A percentile compares a stretch with the other conserved stretches of the same genome.
These are phyloP conservation scores for Oreocharis arfaki DNA, from an alignment of 2,113 vertebrate genomes.

Conservation along the genomic window DNA sequence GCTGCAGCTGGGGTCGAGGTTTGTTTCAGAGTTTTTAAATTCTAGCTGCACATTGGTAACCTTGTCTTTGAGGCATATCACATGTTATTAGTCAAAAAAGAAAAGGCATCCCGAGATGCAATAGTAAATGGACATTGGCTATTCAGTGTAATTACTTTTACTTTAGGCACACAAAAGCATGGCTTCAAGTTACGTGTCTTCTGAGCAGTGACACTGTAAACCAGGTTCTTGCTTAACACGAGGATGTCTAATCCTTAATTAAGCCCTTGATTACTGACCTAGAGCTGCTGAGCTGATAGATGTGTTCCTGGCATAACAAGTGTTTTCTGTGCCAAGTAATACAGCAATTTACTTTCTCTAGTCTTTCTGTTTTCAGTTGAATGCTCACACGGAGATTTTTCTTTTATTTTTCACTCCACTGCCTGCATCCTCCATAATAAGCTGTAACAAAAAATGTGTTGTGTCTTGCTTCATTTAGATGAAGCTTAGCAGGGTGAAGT, in stretches of 20 bases:
- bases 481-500: background rate
- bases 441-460: background rate
- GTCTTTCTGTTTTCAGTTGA: background rate
- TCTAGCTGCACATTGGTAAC: background rate
- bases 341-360: background rate
- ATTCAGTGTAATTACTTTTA: background rate
- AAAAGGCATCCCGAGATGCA: background rate
- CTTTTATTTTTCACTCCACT: background rate
- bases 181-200: background rate
- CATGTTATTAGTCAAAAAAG: background rate
- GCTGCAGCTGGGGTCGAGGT: conserved; percentile 82
- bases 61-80: background rate
- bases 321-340: background rate
- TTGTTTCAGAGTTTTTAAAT: background rate
- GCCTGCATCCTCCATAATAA: background rate
- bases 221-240: background rate
- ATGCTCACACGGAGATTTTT: background rate
- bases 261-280: background rate
- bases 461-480: background rate
- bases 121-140: background rate
- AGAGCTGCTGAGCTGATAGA: background rate
- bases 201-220: background rate
- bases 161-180: background rate
- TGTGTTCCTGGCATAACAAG: background rate
- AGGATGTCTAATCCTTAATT: background rate